Base-by-base conservation (phyloP, 2,797 vertebrate species). In the Pteronotus mesoamericanus region DNA sequence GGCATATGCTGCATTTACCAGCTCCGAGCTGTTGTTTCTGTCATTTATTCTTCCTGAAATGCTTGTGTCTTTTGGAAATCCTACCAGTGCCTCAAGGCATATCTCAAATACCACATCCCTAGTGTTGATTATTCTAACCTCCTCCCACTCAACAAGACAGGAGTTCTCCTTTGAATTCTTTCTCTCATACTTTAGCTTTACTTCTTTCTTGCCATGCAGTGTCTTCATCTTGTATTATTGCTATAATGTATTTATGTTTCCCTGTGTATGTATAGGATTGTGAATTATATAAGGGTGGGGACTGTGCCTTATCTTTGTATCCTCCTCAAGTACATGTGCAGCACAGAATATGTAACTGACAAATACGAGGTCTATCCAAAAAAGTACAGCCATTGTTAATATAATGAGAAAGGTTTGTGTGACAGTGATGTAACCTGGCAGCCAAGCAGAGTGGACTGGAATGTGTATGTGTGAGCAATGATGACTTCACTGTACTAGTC, bases 131-230 rank as follows among this genome's bases (percentile, higher is more conserved):
- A 7, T 48, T 77, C n/a, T 86, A 44, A n/a, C 46, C 3, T 69
- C 71, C 15, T 29, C 32, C 53, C 55, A 22, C 34, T 51, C 15
- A 29, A 2, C 7, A 26, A 72, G 57, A 48, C 15, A 2, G 0
- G 53, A 34, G 16, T 51, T 57, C 48, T 85, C 53, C 6, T 79
- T 79, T 34, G 57, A 37, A 44, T 8, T 15, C 19, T 69, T 86
- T 80, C 44, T 55, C 18, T 37, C n/a, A 21, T 37, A 29, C 51
- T 75, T 46, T 44, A 51, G 7, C 72, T 93, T 91, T 91, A 92
- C 22, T 9, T 80, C 57, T 75, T 85, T 77, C 87, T 93, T 84
- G 21, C 66, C 57, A 64, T 42, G 4, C 29, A 18, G 7, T 42
- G 69, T 80, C n/a, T 88, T 84, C 39, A 7, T 57, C 37, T 69